phyloP scores from a whole-genome alignment of 1,140 invertebrate species.

The Drosophila grimshawi region DNA sequence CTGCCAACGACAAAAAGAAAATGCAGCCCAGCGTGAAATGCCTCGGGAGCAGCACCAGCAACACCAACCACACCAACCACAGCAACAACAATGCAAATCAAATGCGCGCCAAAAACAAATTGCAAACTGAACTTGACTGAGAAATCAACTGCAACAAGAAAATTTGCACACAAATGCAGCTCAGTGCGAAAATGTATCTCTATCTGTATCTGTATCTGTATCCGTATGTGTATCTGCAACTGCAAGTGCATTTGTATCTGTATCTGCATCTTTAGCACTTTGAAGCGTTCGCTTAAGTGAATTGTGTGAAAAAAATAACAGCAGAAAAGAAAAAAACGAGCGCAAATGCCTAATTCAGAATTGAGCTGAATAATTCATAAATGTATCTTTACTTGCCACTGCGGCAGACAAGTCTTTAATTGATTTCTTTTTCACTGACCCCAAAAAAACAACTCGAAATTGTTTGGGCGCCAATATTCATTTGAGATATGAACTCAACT shows the following conservation, averaged over 20 bases:
- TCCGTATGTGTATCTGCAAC: constrained; percentile 9
- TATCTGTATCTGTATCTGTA: constrained; percentile 19
- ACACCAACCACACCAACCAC: constrained; percentile 31
- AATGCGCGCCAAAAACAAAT: constrained; percentile 70
- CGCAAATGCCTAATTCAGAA: constrained; percentile 23
- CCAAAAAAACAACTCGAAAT: constrained; percentile 40
- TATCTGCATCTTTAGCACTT: constrained; percentile 23
- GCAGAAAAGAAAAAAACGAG: neutral
- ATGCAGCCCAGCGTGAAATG: constrained; percentile 72
- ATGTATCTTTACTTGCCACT: constrained; percentile 20
- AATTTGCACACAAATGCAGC: constrained; percentile 13
- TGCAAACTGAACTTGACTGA: constrained; percentile 83
- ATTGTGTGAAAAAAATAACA: constrained; percentile 33
- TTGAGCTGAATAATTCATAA: constrained; percentile 27
- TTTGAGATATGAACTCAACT: neutral
- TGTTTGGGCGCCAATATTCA: constrained; percentile 12
- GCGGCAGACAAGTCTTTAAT: constrained; percentile 59
- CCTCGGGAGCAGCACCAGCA: constrained; percentile 61
- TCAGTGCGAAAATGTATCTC: neutral
- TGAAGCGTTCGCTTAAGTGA: constrained; percentile 29
- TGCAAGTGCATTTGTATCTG: constrained; percentile 1
- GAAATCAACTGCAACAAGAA: constrained; percentile 64
- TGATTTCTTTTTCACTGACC: constrained; percentile 51
- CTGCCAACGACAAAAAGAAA: constrained; percentile 64
- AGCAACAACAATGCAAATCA: constrained; percentile 60